phyloP scores from a whole-genome alignment of 2,888 invertebrate genomes.

The Orthosia cruda region DNA sequence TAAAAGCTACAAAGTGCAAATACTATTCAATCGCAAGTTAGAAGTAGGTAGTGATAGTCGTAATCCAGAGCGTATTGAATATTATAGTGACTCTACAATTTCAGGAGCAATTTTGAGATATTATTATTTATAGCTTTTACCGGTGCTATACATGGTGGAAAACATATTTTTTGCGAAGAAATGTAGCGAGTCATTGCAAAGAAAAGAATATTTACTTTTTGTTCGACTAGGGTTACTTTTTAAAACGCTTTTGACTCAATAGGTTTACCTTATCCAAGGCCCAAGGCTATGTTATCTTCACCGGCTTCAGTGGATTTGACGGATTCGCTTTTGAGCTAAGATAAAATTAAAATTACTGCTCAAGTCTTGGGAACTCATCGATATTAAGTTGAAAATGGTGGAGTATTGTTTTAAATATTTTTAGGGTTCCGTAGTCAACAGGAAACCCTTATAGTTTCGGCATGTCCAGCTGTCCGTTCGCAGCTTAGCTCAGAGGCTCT shows the following conservation, averaged over 20 bases:
- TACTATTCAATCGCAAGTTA: slow-evolving; percentile 34
- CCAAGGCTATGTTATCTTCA: slow-evolving; percentile 31
- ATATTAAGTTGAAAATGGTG: neutral
- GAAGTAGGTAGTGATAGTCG: slow-evolving; percentile 12
- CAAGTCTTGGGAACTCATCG: slow-evolving; percentile 6
- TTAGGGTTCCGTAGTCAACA: too few species aligned
- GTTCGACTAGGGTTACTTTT: slow-evolving; percentile 11
- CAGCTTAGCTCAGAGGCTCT: too few species aligned
- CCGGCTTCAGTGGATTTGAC: slow-evolving; percentile 43
- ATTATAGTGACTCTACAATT: slow-evolving; percentile 35
- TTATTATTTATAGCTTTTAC: slow-evolving; percentile 21
- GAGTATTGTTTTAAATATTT: neutral
- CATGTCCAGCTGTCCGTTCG: too few species aligned
- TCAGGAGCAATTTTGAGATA: slow-evolving; percentile 36
- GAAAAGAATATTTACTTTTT: slow-evolving; percentile 3
- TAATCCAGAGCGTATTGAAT: slow-evolving; percentile 45
- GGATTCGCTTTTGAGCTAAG: slow-evolving; percentile 34
- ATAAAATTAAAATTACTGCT: slow-evolving; percentile 42
- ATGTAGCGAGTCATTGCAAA: neutral
- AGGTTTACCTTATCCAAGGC: slow-evolving; percentile 39
- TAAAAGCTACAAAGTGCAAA: slow-evolving; percentile 22
- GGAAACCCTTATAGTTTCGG: too few species aligned
- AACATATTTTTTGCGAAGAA: neutral
- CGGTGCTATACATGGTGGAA: neutral
- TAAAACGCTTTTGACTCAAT: slow-evolving; percentile 29